A percentile compares a stretch with the other conserved stretches of the same genome.
These are phyloP conservation scores for Uromys caudimaculatus DNA, from an alignment of 2,797 vertebrate genomes.

Conservation along the genomic window DNA sequence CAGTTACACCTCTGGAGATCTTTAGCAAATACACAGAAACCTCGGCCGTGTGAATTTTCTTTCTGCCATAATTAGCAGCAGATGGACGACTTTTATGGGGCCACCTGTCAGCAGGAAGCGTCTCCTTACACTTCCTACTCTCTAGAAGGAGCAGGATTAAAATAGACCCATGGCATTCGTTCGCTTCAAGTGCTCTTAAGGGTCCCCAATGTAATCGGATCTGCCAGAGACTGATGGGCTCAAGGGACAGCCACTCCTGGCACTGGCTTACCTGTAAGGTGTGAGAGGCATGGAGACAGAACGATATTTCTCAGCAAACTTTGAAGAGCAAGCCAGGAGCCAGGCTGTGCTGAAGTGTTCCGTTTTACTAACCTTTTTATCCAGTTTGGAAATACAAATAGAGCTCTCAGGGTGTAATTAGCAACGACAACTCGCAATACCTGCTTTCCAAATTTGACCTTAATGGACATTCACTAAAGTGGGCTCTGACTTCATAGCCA, in stretches of 20 bases:
- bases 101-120: slow-evolving; percentile 71
- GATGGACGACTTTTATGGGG: slow-evolving; percentile 76
- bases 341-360: slow-evolving; percentile 76
- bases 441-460: slow-evolving; percentile 76
- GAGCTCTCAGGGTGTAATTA: slow-evolving; percentile 82
- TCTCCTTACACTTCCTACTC: slow-evolving; percentile 78
- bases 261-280: slow-evolving; percentile 57
- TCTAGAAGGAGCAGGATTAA: slow-evolving; percentile 78
- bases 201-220: slow-evolving; percentile 61
- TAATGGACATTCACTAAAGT: slow-evolving; percentile 81
- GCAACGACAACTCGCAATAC: slow-evolving; percentile 76
- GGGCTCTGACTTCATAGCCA: slow-evolving; percentile 71
- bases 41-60: slow-evolving; percentile 71
- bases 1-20: slow-evolving; percentile 75
- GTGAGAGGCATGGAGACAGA: slow-evolving; percentile 12
- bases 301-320: slow-evolving; percentile 73
- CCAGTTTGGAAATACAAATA: slow-evolving; percentile 84
- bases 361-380: slow-evolving; percentile 83
- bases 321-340: slow-evolving; percentile 62
- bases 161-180: slow-evolving; percentile 64
- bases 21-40: slow-evolving; percentile 79
- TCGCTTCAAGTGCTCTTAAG: slow-evolving; percentile 73
- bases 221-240: slow-evolving; percentile 62
- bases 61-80: slow-evolving; percentile 82
- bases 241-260: slow-evolving; percentile 22